phyloP scores from a whole-genome alignment of 2,888 invertebrate genomes.

The Operophtera brumata region DNA sequence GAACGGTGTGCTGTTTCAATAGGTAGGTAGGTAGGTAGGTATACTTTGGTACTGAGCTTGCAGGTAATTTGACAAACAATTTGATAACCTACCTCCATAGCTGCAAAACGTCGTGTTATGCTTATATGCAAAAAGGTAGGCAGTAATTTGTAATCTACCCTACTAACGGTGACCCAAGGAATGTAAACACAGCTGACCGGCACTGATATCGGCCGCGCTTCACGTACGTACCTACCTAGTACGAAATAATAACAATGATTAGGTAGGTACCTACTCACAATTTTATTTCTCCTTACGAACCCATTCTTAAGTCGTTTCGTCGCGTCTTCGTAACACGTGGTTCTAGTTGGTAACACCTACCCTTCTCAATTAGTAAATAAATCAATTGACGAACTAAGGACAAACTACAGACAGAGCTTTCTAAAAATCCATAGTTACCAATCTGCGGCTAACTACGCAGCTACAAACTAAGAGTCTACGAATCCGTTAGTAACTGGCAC shows the following conservation, averaged over 20 bases:
- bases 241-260: too few relatives aligned
- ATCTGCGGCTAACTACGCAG: slow-evolving; percentile 7
- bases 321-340: too few relatives aligned
- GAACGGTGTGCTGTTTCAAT: too few relatives aligned
- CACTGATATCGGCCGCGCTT: background rate
- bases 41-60: too few relatives aligned
- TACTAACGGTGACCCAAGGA: background rate
- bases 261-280: background rate
- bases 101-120: too few relatives aligned
- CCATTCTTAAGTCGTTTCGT: too few relatives aligned
- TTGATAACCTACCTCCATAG: too few relatives aligned
- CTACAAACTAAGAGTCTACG: slow-evolving; percentile 18
- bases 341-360: background rate
- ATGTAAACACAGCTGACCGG: background rate
- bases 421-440: slow-evolving; percentile 14
- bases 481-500: background rate
- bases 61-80: too few relatives aligned
- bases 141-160: background rate
- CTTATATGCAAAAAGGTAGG: background rate
- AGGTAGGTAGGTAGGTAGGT: too few relatives aligned
- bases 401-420: slow-evolving; percentile 10
- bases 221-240: background rate
- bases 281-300: too few relatives aligned
- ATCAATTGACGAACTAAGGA: slow-evolving; percentile 5
- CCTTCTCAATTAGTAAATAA: background rate